These are phyloP conservation scores for Acrocephalus scirpaceus DNA, from an alignment of 2,797 vertebrate species.

Conservation along the genomic window DNA sequence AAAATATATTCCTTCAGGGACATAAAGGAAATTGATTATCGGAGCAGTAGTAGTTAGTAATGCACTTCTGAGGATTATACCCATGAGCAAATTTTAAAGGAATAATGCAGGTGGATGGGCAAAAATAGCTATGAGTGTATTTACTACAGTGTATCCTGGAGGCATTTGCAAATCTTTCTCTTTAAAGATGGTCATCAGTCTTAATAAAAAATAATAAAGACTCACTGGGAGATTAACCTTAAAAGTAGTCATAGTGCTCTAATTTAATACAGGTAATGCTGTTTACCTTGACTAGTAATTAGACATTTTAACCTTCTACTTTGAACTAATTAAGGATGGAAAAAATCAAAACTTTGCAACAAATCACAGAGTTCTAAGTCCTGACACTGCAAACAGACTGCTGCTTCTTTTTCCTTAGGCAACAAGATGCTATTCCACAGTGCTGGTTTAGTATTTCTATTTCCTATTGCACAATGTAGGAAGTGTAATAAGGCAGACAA, in stretches of 20 bases:
- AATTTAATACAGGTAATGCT: constrained; percentile 42
- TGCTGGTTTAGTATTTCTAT: not conserved
- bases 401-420: not conserved
- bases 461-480: not conserved
- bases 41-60: not conserved
- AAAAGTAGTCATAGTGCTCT: not conserved
- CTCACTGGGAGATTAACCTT: constrained; percentile 42
- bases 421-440: not conserved
- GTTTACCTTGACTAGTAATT: constrained; percentile 18
- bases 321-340: not conserved
- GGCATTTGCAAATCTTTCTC: not conserved
- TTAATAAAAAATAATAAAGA: constrained; percentile 50
- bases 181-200: constrained; percentile 54
- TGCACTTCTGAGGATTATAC: not conserved
- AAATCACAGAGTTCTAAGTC: not conserved
- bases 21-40: not conserved
- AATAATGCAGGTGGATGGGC: not conserved
- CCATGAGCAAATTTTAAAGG: not conserved
- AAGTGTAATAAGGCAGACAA: not conserved
- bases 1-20: not conserved
- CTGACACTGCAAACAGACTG: not conserved
- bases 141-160: constrained; percentile 19
- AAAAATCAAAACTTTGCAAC: not conserved
- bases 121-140: constrained; percentile 2
- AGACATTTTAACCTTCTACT: not conserved